Conservation (phyloP, 2,113 vertebrate species). For the Saguinus imperator region DNA sequence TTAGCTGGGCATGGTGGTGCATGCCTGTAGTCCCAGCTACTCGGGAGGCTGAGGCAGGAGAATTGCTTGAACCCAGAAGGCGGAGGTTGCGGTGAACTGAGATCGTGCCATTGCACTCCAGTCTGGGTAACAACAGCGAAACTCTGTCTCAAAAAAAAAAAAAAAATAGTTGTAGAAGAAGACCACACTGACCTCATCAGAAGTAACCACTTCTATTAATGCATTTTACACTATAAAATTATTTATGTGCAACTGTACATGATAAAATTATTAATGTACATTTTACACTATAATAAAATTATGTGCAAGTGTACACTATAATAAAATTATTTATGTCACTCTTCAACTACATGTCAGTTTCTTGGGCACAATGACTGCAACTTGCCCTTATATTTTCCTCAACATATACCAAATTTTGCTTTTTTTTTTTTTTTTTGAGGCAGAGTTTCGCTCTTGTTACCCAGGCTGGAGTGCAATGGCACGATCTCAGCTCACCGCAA, state of each 20-base stretch:
- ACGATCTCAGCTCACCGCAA: too few species aligned
- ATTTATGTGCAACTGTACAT: background rate
- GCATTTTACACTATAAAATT: background rate
- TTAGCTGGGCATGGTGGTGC: too few species aligned
- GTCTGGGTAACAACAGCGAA: too few species aligned
- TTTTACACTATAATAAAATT: background rate
- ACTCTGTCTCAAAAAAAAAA: too few species aligned
- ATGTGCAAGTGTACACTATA: too few species aligned
- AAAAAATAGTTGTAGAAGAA: background rate
- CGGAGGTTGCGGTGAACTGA: too few species aligned
- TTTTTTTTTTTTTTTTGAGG: background rate
- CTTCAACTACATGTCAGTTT: conserved; percentile 6
- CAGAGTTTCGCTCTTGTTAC: too few species aligned
- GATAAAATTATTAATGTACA: background rate
- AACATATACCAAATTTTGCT: conserved; percentile 14
- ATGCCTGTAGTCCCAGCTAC: too few species aligned
- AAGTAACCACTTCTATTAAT: background rate
- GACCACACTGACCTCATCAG: background rate
- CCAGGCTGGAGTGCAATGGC: too few species aligned
- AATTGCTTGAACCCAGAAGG: too few species aligned
- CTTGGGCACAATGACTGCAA: background rate
- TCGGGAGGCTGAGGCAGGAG: too few species aligned
- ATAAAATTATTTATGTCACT: background rate
- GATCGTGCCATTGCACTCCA: too few species aligned
- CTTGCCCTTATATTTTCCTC: background rate